These are phyloP conservation scores for Monopis laevigella DNA, from an alignment of 2,888 invertebrate species.

Conservation along the genomic window DNA sequence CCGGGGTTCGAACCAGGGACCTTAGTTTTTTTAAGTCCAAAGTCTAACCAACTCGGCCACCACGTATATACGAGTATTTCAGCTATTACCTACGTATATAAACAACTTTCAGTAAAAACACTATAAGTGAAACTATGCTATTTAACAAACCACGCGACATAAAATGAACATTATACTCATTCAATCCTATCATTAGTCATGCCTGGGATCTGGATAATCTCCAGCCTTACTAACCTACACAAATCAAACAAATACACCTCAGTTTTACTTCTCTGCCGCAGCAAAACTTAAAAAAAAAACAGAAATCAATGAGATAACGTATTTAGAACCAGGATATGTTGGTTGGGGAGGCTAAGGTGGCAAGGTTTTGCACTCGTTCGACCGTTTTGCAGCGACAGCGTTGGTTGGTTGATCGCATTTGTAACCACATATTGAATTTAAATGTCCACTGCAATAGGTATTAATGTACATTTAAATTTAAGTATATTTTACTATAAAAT, in stretches of 20 bases:
- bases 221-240: neutral
- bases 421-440: conserved; percentile 9
- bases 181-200: conserved; percentile 9
- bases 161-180: conserved; percentile 3
- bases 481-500: too few species aligned
- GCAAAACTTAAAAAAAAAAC: neutral
- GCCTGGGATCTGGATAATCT: conserved; percentile 4
- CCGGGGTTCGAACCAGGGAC: too few species aligned
- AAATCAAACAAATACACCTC: neutral
- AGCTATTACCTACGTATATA: too few species aligned
- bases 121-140: too few species aligned
- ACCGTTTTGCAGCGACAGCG: neutral
- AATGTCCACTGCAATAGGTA: too few species aligned
- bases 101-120: too few species aligned
- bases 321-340: neutral
- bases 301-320: too few species aligned
- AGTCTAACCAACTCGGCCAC: too few species aligned
- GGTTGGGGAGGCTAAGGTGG: neutral
- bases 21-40: too few species aligned
- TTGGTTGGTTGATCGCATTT: conserved; percentile 7
- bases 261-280: neutral
- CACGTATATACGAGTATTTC: too few species aligned
- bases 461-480: too few species aligned
- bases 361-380: neutral
- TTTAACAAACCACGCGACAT: conserved; percentile 4